These are phyloP conservation scores for Rhynchotus rufescens DNA, from an alignment of 2,797 vertebrate genomes.

Conservation along the genomic window DNA sequence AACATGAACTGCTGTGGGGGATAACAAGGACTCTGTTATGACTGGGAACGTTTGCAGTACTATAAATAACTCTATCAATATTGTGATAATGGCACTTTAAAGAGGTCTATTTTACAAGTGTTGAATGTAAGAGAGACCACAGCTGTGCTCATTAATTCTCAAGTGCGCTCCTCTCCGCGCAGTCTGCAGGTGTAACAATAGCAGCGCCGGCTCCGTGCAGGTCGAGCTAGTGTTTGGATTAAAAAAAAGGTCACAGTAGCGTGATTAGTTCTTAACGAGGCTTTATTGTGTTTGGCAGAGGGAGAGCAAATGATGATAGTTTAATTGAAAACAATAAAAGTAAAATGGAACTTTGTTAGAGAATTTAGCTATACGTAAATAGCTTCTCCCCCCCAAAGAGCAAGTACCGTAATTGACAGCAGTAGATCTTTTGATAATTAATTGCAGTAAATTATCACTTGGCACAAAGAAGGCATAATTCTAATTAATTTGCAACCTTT, in stretches of 20 bases:
- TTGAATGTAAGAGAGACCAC: conserved; percentile 79
- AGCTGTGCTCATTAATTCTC: conserved; percentile 87
- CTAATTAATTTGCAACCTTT: conserved; percentile 86
- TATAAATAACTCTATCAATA: conserved; percentile 89
- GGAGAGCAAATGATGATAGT: conserved; percentile 80
- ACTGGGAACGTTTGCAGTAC: conserved; percentile 80
- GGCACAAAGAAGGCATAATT: conserved; percentile 86
- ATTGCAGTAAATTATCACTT: conserved; percentile 87
- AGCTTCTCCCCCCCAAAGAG: conserved; percentile 75
- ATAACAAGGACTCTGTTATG: conserved; percentile 85
- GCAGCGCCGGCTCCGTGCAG: conserved; percentile 76
- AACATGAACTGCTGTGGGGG: conserved; percentile 68
- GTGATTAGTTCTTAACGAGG: conserved; percentile 77
- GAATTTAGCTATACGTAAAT: conserved; percentile 74
- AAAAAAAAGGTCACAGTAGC: conserved; percentile 79
- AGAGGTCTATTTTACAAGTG: conserved; percentile 85
- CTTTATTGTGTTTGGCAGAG: conserved; percentile 80
- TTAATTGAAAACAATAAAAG: conserved; percentile 82
- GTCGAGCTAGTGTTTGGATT: conserved; percentile 77
- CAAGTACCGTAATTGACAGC: conserved; percentile 82
- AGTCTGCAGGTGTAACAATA: conserved; percentile 85
- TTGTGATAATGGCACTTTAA: conserved; percentile 88
- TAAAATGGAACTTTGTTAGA: conserved; percentile 79
- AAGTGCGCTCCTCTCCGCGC: conserved; percentile 74
- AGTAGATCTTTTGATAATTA: conserved; percentile 86